Base-by-base conservation (phyloP, 2,888 invertebrate genomes). In the Cosmia pyralina region DNA sequence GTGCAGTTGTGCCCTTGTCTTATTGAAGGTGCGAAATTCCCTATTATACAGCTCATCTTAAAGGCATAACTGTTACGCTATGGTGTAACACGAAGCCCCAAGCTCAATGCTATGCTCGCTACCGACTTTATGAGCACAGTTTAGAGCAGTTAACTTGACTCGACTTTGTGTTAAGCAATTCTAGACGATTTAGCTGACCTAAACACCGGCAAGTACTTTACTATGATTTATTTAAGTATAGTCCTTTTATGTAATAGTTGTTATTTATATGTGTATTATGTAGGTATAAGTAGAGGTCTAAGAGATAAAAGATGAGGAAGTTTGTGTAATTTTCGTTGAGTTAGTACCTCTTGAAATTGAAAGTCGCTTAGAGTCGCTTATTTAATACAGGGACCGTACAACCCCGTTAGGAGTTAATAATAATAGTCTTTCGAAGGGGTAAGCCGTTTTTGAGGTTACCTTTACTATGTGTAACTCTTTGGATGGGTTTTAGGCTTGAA, bases 151-250 rank as follows among this genome's bases (percentile, higher is more conserved):
- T 89, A 88, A 88, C 75, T 82, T 77, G 74, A 72, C 80, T 81
- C 77, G 86, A 90, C 90, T 87, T 88, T 90, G 88, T 88, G 84
- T 79, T 63, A 67, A 72, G 87, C 72, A 77, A 80, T 87, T 84
- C 82, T 81, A 77, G 84, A 85, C 84, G 83, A 88, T 88, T 89
- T 88, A 89, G 79, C 72, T 82, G 75, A 72, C 84, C 87, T 84
- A 77, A 85, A 81, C 82, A 64, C 75, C 57, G 34, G 28, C 34
- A 57, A 73, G 60, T 78, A 85, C 69, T 90, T 87, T 88, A 86
- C 83, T 88, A 88, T 90, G 90, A 91, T 89, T 91, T 90, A 90
- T 88, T 87, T 80, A 72, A 82, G 77, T 82, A 82, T 80, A 84
- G 80, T 67, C 70, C 58, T 81, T 87, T 83, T 81, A 79, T 74